These are phyloP conservation scores for Nibea albiflora DNA, from an alignment of 2,113 vertebrate species.

Conservation along the genomic window DNA sequence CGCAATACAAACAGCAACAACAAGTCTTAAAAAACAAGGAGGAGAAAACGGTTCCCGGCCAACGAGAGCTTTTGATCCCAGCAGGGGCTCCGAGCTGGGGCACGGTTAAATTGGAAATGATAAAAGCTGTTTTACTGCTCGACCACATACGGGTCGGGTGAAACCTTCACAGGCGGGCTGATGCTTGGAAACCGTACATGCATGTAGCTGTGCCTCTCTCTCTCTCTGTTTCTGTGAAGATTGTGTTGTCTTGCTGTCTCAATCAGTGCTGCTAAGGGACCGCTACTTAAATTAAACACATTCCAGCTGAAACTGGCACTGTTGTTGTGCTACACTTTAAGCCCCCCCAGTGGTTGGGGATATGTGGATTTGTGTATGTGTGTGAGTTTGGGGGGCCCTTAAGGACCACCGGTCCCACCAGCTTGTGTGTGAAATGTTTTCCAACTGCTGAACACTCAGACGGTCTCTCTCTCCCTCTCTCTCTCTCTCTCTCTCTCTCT, in stretches of 20 bases:
- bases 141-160: conserved; percentile 67
- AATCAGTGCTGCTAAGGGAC: conserved; percentile 55
- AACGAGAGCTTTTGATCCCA: conserved; percentile 75
- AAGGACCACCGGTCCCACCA: conserved; percentile 66
- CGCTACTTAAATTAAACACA: conserved; percentile 73
- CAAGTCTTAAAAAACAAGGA: conserved; percentile 38
- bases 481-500: neutral
- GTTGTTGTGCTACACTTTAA: conserved; percentile 69
- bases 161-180: conserved; percentile 57
- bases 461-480: conserved; percentile 48
- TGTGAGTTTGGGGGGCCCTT: conserved; percentile 57
- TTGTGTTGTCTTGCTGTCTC: conserved; percentile 55
- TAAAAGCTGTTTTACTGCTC: conserved; percentile 80
- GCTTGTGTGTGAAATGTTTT: conserved; percentile 82
- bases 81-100: conserved; percentile 66
- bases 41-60: conserved; percentile 43
- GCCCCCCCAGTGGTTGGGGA: conserved; percentile 37
- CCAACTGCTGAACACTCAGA: conserved; percentile 76
- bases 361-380: conserved; percentile 57
- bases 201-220: conserved; percentile 50
- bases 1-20: conserved; percentile 53
- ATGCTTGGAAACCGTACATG: conserved; percentile 46
- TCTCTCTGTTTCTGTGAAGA: conserved; percentile 34
- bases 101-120: conserved; percentile 78
- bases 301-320: conserved; percentile 71